phyloP scores from a whole-genome alignment of 23 tunicate genomes.

The Clavelina lepadiformis region DNA sequence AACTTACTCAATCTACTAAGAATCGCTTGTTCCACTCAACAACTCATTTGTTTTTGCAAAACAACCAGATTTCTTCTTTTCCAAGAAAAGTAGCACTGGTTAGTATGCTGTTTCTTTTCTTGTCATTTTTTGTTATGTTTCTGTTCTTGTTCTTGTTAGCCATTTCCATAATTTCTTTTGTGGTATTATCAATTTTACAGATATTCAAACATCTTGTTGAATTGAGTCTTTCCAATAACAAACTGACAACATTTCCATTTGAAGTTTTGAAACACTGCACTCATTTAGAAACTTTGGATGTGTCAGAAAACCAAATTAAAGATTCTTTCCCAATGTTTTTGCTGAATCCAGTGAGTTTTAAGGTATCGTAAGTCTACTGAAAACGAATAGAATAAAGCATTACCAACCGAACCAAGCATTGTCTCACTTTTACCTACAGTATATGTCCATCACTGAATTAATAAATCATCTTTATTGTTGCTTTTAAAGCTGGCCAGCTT shows the following conservation, averaged over 20 bases:
- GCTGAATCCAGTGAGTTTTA: too few species aligned
- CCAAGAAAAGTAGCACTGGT: slow-evolving; percentile 24
- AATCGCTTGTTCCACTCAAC: slow-evolving; percentile 6
- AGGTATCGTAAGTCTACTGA: too few species aligned
- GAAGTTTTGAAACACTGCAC: slow-evolving; percentile 11
- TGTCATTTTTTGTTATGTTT: too few species aligned
- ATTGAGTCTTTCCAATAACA: slow-evolving; percentile 29
- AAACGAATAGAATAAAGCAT: too few species aligned
- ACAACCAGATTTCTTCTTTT: slow-evolving; percentile 7
- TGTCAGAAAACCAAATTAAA: slow-evolving; percentile 16
- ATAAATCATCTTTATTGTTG: too few species aligned
- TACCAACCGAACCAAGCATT: too few species aligned
- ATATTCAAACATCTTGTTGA: slow-evolving; percentile 10
- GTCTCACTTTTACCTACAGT: too few species aligned
- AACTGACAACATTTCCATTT: slow-evolving; percentile 26
- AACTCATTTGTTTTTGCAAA: slow-evolving; percentile 1
- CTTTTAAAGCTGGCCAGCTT: too few species aligned
- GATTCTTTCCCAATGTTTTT: neutral
- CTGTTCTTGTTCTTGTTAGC: too few species aligned
- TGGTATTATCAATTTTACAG: neutral
- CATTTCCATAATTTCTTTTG: too few species aligned
- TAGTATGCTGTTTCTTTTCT: too few species aligned
- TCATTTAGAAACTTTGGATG: slow-evolving; percentile 17
- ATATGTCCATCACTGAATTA: too few species aligned
- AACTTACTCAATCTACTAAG: neutral